Conservation (phyloP, 2,888 invertebrate species). For the Lordiphosa andalusiaca region DNA sequence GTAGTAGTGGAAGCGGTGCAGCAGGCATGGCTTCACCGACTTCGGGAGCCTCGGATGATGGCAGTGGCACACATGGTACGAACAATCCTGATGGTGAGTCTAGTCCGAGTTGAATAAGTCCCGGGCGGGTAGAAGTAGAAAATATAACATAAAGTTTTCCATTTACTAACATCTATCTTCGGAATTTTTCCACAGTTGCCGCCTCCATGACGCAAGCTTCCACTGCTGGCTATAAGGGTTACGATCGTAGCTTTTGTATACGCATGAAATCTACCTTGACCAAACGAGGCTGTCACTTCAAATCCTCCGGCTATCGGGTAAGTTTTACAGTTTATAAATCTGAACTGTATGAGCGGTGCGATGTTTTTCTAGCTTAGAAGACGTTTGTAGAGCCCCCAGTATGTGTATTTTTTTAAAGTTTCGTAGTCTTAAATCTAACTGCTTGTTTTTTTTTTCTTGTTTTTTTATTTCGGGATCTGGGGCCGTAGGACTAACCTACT, state of each 20-base stretch:
- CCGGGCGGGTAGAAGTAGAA: slow-evolving; percentile 5
- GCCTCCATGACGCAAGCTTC: slow-evolving; percentile 90
- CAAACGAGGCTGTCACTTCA: slow-evolving; percentile 97
- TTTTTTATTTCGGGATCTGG: slow-evolving; percentile 3
- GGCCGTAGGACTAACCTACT: slow-evolving; percentile 23
- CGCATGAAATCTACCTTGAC: slow-evolving; percentile 99
- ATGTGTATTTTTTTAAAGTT: neutral
- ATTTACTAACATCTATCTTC: neutral
- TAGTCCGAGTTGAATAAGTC: slow-evolving; percentile 51
- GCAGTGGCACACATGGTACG: slow-evolving; percentile 90
- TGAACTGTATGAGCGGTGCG: neutral
- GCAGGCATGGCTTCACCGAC: slow-evolving; percentile 80
- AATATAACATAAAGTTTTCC: neutral
- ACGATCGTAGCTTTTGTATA: slow-evolving; percentile 95
- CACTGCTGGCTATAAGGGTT: slow-evolving; percentile 88
- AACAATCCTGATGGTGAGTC: slow-evolving; percentile 94
- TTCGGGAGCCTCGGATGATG: slow-evolving; percentile 83
- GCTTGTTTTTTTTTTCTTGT: neutral
- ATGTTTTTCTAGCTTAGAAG: slow-evolving; percentile 6
- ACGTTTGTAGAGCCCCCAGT: slow-evolving; percentile 7
- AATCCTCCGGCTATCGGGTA: slow-evolving; percentile 97
- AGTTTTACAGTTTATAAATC: slow-evolving; percentile 78
- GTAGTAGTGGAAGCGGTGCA: slow-evolving; percentile 82
- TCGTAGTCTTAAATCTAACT: slow-evolving; percentile 10
- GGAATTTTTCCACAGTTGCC: slow-evolving; percentile 84